phyloP scores from a whole-genome alignment of 1,140 invertebrate species.

The Bombyx mandarina region DNA sequence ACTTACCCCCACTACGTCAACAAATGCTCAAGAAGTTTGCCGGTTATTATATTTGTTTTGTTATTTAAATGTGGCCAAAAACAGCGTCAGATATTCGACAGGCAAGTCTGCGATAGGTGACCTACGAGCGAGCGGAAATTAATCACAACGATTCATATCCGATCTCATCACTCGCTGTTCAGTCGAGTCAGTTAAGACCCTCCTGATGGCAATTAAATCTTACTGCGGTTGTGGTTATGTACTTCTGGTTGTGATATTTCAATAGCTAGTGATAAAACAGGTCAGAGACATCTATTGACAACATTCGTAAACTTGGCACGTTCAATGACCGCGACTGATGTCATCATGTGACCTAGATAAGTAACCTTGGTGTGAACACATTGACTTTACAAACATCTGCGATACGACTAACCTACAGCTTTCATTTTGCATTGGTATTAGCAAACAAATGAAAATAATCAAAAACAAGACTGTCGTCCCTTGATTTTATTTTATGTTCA shows the following conservation, averaged over 20 bases:
- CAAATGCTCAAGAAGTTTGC: too few species aligned
- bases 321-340: conserved; percentile 19
- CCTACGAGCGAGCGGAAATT: conserved; percentile 33
- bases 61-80: conserved; percentile 28
- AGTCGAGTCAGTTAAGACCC: conserved; percentile 47
- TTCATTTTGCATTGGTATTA: too few species aligned
- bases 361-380: too few species aligned
- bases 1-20: too few species aligned
- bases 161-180: conserved; percentile 43
- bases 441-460: too few species aligned
- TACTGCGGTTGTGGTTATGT: not conserved
- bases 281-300: conserved; percentile 26
- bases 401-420: too few species aligned
- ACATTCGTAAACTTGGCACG: conserved; percentile 8
- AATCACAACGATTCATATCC: conserved; percentile 49
- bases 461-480: too few species aligned
- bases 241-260: conserved; percentile 10
- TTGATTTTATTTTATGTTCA: too few species aligned
- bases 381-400: too few species aligned
- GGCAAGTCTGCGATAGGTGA: conserved; percentile 54
- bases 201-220: conserved; percentile 34
- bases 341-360: too few species aligned
- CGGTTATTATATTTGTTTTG: too few species aligned
- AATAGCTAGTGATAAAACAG: conserved; percentile 20
- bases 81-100: conserved; percentile 52